phyloP scores from a whole-genome alignment of 2,888 invertebrate species.

The Stenurella melanura region DNA sequence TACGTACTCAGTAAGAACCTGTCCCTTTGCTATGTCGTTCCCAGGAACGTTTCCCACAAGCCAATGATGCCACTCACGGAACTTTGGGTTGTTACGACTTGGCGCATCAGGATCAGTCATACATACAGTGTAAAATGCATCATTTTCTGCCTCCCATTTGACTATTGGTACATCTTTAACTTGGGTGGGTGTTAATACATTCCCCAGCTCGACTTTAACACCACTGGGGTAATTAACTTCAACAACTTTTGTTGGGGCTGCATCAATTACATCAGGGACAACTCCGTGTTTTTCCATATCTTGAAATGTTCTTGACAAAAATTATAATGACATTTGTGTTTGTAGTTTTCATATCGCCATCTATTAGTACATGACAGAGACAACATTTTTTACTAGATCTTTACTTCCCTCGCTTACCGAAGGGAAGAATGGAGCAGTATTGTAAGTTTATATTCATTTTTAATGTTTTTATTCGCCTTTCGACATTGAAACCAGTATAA shows the following conservation, averaged over 20 bases:
- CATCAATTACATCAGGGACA: conserved; percentile 20
- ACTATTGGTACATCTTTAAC: conserved; percentile 82
- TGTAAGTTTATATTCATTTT: no score
- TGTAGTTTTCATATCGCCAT: background rate
- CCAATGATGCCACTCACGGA: conserved; percentile 82
- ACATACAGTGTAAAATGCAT: conserved; percentile 78
- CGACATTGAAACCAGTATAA: no score
- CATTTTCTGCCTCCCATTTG: conserved; percentile 76
- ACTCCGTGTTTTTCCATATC: conserved; percentile 6
- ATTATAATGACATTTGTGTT: background rate
- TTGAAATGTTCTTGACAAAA: background rate
- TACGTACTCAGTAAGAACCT: conserved; percentile 79
- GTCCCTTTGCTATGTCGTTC: conserved; percentile 67
- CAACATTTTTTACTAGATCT: background rate
- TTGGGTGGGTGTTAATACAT: conserved; percentile 81
- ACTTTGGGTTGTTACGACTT: conserved; percentile 80
- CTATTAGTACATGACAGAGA: background rate
- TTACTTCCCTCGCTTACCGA: no score
- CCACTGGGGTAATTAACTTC: conserved; percentile 64
- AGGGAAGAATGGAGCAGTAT: no score
- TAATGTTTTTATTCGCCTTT: no score
- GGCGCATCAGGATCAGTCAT: conserved; percentile 85
- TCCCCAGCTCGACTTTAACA: conserved; percentile 71
- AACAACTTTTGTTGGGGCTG: conserved; percentile 51
- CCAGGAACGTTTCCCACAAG: conserved; percentile 26